Conservation (phyloP, 2,797 vertebrate species). For the Antrozous pallidus region DNA sequence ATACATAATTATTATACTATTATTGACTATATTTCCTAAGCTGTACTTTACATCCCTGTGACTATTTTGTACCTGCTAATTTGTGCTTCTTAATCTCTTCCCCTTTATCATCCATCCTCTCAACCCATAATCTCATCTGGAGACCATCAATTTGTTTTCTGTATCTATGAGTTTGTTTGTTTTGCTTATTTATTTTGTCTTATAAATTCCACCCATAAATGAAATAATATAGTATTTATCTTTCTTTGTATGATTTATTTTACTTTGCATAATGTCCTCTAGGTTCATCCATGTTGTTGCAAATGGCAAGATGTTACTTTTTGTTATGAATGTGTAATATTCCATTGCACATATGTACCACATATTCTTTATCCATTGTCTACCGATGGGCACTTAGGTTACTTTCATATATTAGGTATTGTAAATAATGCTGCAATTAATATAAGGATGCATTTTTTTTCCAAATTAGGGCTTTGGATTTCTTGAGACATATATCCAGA, state of each 20-base stretch:
- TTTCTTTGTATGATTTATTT: not conserved
- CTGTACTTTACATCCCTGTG: not conserved
- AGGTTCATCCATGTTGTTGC: not conserved
- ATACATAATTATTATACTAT: not conserved
- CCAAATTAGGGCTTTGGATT: not conserved
- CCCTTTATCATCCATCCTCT: not conserved
- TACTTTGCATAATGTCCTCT: not conserved
- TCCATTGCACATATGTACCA: not conserved
- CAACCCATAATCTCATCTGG: not conserved
- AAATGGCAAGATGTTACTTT: not conserved
- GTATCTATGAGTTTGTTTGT: not conserved
- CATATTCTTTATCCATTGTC: not conserved
- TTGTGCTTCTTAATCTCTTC: not conserved
- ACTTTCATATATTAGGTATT: not conserved
- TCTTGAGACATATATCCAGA: not conserved
- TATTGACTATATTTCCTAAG: not conserved
- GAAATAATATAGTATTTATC: not conserved
- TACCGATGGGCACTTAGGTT: not conserved
- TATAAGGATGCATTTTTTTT: not conserved
- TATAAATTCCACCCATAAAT: not conserved
- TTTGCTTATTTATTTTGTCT: not conserved
- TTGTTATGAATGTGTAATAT: not conserved
- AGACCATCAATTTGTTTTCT: not conserved
- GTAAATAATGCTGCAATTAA: not conserved
- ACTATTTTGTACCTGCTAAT: not conserved